Conservation (phyloP, 1,140 invertebrate species). For the Ceratoteleas bidentatus region DNA sequence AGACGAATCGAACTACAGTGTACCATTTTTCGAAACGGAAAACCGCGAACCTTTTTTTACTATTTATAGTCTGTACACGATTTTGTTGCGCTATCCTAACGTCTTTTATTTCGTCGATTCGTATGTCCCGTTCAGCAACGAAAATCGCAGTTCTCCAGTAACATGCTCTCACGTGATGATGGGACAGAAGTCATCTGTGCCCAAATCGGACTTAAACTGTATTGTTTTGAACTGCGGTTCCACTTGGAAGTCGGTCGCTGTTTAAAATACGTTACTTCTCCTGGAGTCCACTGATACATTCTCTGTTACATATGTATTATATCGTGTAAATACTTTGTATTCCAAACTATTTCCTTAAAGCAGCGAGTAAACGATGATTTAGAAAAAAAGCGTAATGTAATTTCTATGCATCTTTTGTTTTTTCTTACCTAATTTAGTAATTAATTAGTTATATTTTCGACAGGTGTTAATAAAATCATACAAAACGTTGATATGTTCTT, state of each 20-base stretch:
- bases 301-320: constrained; percentile 26
- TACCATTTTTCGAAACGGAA: constrained; percentile 21
- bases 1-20: neutral
- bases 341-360: neutral
- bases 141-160: constrained; percentile 7
- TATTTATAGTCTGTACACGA: constrained; percentile 33
- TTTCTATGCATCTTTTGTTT: too few species aligned
- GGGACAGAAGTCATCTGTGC: constrained; percentile 6
- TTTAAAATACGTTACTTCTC: constrained; percentile 44
- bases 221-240: constrained; percentile 28
- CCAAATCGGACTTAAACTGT: constrained; percentile 34
- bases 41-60: constrained; percentile 4
- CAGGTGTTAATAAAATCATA: too few species aligned
- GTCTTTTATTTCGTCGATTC: constrained; percentile 19
- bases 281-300: constrained; percentile 25
- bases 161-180: constrained; percentile 49
- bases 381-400: too few species aligned
- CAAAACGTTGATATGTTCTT: too few species aligned
- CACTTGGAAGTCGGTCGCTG: constrained; percentile 26
- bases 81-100: constrained; percentile 46
- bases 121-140: constrained; percentile 5
- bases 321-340: constrained; percentile 1
- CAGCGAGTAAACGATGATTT: neutral
- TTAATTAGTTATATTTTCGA: too few species aligned
- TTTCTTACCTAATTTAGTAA: too few species aligned